Percentiles rank a stretch among this genome's conserved stretches.
Conservation (phyloP, 92 coral and sea anemone species). For the Siderastrea siderea region DNA sequence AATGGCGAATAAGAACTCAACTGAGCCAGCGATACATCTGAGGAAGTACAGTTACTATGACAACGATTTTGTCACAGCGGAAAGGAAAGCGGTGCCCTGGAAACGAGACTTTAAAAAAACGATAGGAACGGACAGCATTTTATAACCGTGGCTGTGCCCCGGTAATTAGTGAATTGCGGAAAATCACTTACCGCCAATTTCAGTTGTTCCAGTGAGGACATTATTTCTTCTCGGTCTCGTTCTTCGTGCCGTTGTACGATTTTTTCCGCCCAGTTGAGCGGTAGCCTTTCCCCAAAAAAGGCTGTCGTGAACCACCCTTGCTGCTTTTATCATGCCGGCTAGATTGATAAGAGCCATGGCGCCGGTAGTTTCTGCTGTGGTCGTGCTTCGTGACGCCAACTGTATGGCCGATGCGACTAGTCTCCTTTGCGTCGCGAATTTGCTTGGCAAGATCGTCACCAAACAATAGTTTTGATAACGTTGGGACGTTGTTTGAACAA, state of each 20-base stretch:
- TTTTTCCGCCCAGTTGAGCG: slow-evolving; percentile 14
- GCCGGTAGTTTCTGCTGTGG: neutral
- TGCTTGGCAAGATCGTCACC: neutral
- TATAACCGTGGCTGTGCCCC: no score
- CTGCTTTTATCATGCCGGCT: neutral
- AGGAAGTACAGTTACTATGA: no score
- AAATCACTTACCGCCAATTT: slow-evolving; percentile 15
- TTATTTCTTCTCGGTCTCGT: slow-evolving; percentile 26
- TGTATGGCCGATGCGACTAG: slow-evolving; percentile 30
- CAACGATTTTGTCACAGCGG: no score
- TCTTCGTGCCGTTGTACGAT: neutral
- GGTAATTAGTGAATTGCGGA: neutral
- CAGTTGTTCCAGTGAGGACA: neutral
- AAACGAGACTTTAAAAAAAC: no score
- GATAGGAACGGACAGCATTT: no score
- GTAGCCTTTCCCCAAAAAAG: slow-evolving; percentile 2
- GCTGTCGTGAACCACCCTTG: neutral
- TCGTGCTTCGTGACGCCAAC: neutral
- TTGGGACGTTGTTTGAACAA: no score
- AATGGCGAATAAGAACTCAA: no score
- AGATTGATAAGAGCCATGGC: neutral
- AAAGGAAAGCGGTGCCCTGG: no score
- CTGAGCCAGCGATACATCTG: no score
- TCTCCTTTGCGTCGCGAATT: slow-evolving; percentile 41
- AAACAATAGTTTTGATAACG: no score